Percentiles rank a stretch among this genome's conserved stretches.
Evolutionary conservation across 2,797 vertebrate genomes (phyloP).

Genomic region (Chloroceryle inda): DNA sequence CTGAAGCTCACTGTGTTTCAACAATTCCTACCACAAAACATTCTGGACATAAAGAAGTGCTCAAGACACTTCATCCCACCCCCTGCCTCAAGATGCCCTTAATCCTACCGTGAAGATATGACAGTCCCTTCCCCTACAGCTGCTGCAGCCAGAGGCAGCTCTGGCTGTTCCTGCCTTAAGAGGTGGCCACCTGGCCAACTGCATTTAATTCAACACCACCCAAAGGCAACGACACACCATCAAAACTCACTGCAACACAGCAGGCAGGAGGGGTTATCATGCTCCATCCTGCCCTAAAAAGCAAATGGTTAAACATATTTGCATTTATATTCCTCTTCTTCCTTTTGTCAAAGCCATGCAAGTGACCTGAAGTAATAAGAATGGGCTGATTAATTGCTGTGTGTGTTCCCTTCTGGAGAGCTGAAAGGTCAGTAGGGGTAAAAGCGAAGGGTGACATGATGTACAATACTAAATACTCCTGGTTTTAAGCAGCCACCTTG

Average conservation of each 20-base stretch:
- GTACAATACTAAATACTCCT: background rate
- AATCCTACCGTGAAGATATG: background rate
- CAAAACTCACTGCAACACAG: constrained; percentile 35
- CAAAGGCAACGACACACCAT: background rate
- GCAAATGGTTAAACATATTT: constrained; percentile 33
- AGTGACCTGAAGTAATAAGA: constrained; percentile 43
- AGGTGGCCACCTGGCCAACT: background rate
- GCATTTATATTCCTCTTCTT: constrained; percentile 42
- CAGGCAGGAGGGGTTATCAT: background rate
- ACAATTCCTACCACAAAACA: background rate
- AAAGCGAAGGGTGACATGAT: constrained; percentile 17
- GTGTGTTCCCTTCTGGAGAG: constrained; percentile 15
- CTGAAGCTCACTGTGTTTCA: background rate
- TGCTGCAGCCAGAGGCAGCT: background rate
- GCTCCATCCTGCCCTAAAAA: constrained; percentile 28
- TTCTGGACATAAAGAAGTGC: background rate
- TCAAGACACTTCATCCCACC: background rate
- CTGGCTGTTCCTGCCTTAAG: background rate
- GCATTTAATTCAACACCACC: background rate
- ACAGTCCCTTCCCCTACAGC: background rate
- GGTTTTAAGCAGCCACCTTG: constrained; percentile 70
- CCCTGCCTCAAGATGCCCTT: background rate
- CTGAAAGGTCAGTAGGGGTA: constrained; percentile 34
- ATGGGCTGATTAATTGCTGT: constrained; percentile 37
- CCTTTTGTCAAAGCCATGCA: constrained; percentile 4